Percentiles rank a stretch among this genome's conserved stretches.
These are phyloP conservation scores for Phortica variegata DNA, from an alignment of 1,140 invertebrate species.

Conservation along the genomic window DNA sequence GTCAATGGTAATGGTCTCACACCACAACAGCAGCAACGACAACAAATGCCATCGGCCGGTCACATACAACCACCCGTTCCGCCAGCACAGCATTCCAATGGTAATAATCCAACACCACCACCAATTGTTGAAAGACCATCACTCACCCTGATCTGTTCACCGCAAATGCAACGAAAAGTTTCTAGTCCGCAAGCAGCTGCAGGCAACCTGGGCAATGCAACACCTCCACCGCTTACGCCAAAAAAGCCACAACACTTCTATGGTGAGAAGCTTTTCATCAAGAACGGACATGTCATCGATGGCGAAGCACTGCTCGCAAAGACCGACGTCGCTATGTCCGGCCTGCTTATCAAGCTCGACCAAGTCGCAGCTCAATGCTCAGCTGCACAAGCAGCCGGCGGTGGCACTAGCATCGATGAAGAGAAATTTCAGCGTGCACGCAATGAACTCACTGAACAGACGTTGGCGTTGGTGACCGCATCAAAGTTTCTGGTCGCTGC, in stretches of 20 bases:
- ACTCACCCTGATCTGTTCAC: conserved; percentile 53
- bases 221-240: conserved; percentile 26
- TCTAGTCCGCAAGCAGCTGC: background rate
- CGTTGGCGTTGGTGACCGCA: conserved; percentile 77
- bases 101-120: conserved; percentile 3
- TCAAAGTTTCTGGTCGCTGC: conserved; percentile 81
- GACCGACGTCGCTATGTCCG: conserved; percentile 67
- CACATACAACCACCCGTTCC: conserved; percentile 40
- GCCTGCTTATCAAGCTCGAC: conserved; percentile 66
- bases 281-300: conserved; percentile 62
- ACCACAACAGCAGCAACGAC: conserved; percentile 31
- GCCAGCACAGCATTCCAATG: conserved; percentile 43
- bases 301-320: conserved; percentile 65
- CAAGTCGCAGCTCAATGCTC: conserved; percentile 69
- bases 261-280: conserved; percentile 52
- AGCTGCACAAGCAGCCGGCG: conserved; percentile 68
- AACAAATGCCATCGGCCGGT: conserved; percentile 11
- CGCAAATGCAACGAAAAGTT: conserved; percentile 60
- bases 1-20: conserved; percentile 34
- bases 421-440: conserved; percentile 72
- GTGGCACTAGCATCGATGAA: conserved; percentile 70
- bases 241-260: conserved; percentile 50
- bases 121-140: conserved; percentile 8
- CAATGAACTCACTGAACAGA: conserved; percentile 76
- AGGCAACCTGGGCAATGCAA: background rate